Evolutionary conservation across 2,888 invertebrate genomes (phyloP).

Genomic region (Dolichopus griseipennis): DNA sequence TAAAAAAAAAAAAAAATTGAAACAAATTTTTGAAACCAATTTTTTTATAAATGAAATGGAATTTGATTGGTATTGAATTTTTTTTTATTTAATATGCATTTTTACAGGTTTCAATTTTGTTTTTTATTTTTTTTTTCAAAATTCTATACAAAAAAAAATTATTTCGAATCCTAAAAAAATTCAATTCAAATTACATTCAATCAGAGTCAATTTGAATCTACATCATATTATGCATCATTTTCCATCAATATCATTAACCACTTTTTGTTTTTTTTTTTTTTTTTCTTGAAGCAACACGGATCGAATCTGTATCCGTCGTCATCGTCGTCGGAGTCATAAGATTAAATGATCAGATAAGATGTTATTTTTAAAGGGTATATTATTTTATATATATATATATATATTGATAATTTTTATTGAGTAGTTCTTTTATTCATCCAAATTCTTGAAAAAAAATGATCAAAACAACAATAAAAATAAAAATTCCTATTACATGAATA

Average conservation of each 20-base stretch:
- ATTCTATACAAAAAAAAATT: too few species aligned
- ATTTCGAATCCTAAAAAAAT: too few species aligned
- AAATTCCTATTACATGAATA: neutral
- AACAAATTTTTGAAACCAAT: too few species aligned
- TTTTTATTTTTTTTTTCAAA: too few species aligned
- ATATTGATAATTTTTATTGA: conserved; percentile 3
- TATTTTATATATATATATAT: too few species aligned
- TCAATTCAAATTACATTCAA: neutral
- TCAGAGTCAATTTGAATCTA: neutral
- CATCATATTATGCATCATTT: neutral
- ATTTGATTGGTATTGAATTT: too few species aligned
- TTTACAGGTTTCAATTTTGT: too few species aligned
- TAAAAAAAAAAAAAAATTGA: too few species aligned
- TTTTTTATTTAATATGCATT: too few species aligned
- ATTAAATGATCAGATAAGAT: conserved; percentile 3
- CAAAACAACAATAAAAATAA: neutral
- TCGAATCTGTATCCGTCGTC: neutral
- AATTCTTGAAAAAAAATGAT: neutral
- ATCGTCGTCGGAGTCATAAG: neutral
- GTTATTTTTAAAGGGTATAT: neutral
- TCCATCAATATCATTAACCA: neutral
- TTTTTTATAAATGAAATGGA: too few species aligned
- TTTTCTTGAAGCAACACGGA: neutral
- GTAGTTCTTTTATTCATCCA: neutral
- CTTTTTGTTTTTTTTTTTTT: neutral